phyloP scores from a whole-genome alignment of 1,140 invertebrate genomes.

The Harpegnathos saltator region DNA sequence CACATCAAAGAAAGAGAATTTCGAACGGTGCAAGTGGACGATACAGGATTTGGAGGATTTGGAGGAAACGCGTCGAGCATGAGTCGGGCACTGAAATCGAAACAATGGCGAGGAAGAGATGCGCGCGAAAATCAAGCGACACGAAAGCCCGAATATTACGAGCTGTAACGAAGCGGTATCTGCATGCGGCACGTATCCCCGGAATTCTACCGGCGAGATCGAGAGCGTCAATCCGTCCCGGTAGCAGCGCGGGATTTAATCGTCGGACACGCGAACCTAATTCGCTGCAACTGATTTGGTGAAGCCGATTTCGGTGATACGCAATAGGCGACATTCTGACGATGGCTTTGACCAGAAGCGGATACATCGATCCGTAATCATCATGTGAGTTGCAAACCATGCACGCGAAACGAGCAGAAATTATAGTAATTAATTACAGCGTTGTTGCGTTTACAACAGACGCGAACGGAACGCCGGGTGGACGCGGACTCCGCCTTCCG shows the following conservation, averaged over 20 bases:
- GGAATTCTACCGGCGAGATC: conserved; percentile 10
- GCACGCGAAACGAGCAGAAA: conserved; percentile 29
- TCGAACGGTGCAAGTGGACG: too few relatives aligned
- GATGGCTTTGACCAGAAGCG: conserved; percentile 14
- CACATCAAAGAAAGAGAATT: too few relatives aligned
- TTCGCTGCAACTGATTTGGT: conserved; percentile 27
- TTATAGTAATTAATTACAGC: conserved; percentile 56
- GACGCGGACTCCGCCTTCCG: background rate
- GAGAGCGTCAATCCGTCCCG: conserved; percentile 13
- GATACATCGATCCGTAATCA: conserved; percentile 27
- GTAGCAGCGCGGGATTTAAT: conserved; percentile 27
- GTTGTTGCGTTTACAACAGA: background rate
- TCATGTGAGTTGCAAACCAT: conserved; percentile 18
- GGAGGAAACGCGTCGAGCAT: background rate
- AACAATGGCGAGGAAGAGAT: too few relatives aligned
- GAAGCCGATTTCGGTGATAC: conserved; percentile 31
- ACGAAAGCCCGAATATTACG: too few relatives aligned
- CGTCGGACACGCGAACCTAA: conserved; percentile 7
- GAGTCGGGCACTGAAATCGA: too few relatives aligned
- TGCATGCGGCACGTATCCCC: background rate
- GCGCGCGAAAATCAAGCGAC: too few relatives aligned
- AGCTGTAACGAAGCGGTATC: too few relatives aligned
- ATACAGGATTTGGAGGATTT: too few relatives aligned
- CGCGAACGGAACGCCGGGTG: conserved; percentile 9
- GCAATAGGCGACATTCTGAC: conserved; percentile 20